Evolutionary conservation across 2,113 vertebrate genomes (phyloP).

Genomic region (Ariopsis seemanni): DNA sequence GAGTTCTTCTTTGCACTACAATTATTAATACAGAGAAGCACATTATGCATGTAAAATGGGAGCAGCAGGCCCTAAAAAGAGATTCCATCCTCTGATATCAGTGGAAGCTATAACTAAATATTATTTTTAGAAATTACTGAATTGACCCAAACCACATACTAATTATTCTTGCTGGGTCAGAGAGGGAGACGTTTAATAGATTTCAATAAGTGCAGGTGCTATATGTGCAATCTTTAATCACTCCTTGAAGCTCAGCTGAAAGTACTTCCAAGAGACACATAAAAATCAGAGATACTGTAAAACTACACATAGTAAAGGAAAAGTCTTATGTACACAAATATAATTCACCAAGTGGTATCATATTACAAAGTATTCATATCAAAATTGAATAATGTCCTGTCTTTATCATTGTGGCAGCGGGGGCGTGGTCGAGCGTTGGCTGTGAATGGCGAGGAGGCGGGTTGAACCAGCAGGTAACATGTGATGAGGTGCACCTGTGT

Average conservation of each 20-base stretch:
- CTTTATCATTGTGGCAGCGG: too few species aligned
- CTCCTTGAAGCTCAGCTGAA: conserved; percentile 34
- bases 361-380: neutral
- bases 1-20: neutral
- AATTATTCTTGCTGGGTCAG: conserved; percentile 74
- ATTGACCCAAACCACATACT: conserved; percentile 76
- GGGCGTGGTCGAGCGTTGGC: too few species aligned
- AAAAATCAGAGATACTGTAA: neutral
- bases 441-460: too few species aligned
- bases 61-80: conserved; percentile 70
- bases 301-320: neutral
- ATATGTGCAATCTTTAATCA: conserved; percentile 58
- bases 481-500: too few species aligned
- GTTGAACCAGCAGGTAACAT: too few species aligned
- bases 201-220: conserved; percentile 67
- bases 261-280: conserved; percentile 32
- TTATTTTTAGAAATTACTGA: conserved; percentile 81
- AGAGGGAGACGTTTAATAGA: conserved; percentile 70
- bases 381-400: neutral
- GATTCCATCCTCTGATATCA: conserved; percentile 69
- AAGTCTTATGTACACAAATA: neutral
- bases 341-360: neutral
- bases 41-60: conserved; percentile 65
- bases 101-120: conserved; percentile 75
- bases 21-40: conserved; percentile 61